Percentiles rank a stretch among this genome's conserved stretches.
Evolutionary conservation across 2,113 vertebrate species (phyloP).

Genomic region (Callocephalon fimbriatum): DNA sequence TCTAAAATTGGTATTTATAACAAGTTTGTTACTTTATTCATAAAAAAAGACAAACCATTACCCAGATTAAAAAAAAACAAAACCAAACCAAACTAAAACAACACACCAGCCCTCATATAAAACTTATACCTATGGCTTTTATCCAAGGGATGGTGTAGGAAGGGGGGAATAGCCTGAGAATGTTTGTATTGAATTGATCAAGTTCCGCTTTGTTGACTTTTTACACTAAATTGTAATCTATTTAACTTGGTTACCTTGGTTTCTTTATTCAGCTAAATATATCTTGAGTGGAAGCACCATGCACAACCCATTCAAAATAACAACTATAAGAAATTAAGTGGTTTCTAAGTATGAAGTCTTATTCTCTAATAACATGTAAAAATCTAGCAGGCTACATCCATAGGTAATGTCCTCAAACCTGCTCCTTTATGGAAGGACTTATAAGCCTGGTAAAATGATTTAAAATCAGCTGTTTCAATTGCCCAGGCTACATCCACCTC

Average conservation of each 20-base stretch:
- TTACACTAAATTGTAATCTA: not conserved
- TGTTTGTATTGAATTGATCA: not conserved
- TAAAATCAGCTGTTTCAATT: not conserved
- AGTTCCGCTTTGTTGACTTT: not conserved
- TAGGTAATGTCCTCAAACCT: not conserved
- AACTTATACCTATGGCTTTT: not conserved
- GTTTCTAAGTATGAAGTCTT: not conserved
- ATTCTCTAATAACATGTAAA: not conserved
- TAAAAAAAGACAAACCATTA: not conserved
- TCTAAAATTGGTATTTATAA: not conserved
- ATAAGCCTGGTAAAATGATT: not conserved
- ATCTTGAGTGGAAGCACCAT: not conserved
- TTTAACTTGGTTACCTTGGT: not conserved
- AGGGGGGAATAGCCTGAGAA: not conserved
- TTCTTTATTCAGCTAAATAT: not conserved
- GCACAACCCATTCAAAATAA: not conserved
- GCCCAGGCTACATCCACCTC: not conserved
- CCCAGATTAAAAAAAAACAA: rapidly evolving
- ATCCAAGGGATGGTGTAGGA: not conserved
- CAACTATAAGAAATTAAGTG: not conserved
- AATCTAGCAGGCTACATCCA: not conserved
- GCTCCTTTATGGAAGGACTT: not conserved
- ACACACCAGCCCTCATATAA: not conserved
- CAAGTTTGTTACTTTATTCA: not conserved
- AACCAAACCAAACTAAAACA: too few relatives aligned